A percentile compares a stretch with the other conserved stretches of the same genome.
These are phyloP conservation scores for Fabriciana adippe DNA, from an alignment of 2,888 invertebrate genomes.

Conservation along the genomic window DNA sequence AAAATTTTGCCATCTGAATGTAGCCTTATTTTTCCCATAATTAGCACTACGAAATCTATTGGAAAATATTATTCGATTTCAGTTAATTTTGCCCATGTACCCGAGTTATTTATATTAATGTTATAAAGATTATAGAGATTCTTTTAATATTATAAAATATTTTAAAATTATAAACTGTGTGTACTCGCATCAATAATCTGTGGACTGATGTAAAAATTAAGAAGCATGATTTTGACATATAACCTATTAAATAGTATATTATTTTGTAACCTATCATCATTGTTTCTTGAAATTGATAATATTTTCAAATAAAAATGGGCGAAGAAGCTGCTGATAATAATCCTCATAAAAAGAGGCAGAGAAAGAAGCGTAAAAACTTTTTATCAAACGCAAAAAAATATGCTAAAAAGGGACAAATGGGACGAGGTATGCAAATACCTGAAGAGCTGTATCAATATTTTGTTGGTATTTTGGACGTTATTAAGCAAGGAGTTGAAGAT, in stretches of 20 bases:
- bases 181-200: too few species aligned
- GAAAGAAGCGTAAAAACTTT: constrained; percentile 85
- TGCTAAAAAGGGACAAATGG: constrained; percentile 87
- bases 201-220: too few species aligned
- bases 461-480: constrained; percentile 87
- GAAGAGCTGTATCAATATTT: constrained; percentile 90
- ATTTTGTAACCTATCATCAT: constrained; percentile 6
- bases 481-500: constrained; percentile 85
- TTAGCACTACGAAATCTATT: too few species aligned
- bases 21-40: too few species aligned
- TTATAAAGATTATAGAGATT: too few species aligned
- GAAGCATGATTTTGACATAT: constrained; percentile 23
- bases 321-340: constrained; percentile 52
- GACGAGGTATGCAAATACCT: constrained; percentile 86
- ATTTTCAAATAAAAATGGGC: constrained; percentile 52
- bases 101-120: too few species aligned
- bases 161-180: too few species aligned
- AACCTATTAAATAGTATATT: too few species aligned
- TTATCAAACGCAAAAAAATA: constrained; percentile 89
- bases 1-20: too few species aligned
- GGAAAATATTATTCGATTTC: too few species aligned
- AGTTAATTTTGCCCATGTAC: too few species aligned
- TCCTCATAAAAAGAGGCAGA: constrained; percentile 69
- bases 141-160: too few species aligned
- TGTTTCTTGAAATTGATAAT: neutral